These are phyloP conservation scores for Gila orcuttii DNA, from an alignment of 2,113 vertebrate genomes.

Conservation along the genomic window DNA sequence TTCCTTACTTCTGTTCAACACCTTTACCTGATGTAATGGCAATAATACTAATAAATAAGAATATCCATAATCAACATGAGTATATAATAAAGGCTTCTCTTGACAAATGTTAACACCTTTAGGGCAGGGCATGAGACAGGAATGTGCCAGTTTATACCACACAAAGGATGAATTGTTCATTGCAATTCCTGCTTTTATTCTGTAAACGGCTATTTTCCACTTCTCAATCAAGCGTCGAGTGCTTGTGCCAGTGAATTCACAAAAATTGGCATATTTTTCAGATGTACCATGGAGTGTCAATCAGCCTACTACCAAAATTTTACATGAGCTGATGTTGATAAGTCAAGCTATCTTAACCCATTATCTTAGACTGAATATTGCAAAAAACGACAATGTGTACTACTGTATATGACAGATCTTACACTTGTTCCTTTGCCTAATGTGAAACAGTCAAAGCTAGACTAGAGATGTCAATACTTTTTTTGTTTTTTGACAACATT, in stretches of 20 bases:
- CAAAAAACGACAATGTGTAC: background rate
- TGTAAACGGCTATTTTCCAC: slow-evolving; percentile 47
- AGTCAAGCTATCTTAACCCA: slow-evolving; percentile 10
- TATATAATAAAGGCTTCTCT: slow-evolving; percentile 1
- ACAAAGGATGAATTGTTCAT: slow-evolving; percentile 24
- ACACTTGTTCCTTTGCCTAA: background rate
- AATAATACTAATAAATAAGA: background rate
- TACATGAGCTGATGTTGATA: background rate
- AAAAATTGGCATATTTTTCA: slow-evolving; percentile 12
- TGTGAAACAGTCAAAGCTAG: background rate
- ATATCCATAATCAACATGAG: background rate
- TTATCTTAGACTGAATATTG: background rate
- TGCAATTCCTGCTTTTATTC: slow-evolving; percentile 35
- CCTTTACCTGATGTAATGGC: background rate
- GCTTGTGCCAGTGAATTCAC: slow-evolving; percentile 4
- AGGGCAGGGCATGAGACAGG: slow-evolving; percentile 54
- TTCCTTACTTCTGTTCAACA: background rate
- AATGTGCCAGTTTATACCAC: slow-evolving; percentile 51
- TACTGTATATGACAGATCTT: background rate
- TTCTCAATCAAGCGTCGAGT: slow-evolving; percentile 43
- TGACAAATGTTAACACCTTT: slow-evolving; percentile 29
- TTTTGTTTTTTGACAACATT: background rate
- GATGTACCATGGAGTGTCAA: slow-evolving; percentile 7
- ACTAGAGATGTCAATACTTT: background rate
- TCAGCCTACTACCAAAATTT: background rate